phyloP scores from a whole-genome alignment of 2,888 invertebrate genomes.

The Orchestes rusci region DNA sequence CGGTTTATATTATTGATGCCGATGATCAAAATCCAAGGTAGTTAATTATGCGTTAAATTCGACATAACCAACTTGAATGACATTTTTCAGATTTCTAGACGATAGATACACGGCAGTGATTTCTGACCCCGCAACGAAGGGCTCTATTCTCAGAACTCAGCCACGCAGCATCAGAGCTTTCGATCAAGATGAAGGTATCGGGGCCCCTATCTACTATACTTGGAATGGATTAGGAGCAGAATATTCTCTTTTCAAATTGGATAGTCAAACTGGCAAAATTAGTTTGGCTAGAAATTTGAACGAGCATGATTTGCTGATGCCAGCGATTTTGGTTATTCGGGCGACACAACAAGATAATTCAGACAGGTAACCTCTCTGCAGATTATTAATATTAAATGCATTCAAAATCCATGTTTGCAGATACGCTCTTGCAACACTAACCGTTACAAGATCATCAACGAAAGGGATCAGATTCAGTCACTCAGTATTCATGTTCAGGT shows the following conservation, averaged over 20 bases:
- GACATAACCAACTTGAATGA: too few relatives aligned
- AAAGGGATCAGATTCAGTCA: slow-evolving; percentile 58
- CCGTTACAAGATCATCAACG: slow-evolving; percentile 49
- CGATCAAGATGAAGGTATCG: slow-evolving; percentile 76
- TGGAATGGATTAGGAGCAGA: slow-evolving; percentile 58
- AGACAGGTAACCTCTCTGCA: slow-evolving; percentile 54
- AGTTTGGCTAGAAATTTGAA: slow-evolving; percentile 52
- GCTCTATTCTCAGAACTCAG: slow-evolving; percentile 56
- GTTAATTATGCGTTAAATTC: neutral
- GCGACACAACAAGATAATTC: slow-evolving; percentile 71
- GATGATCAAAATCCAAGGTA: slow-evolving; percentile 86
- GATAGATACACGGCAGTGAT: slow-evolving; percentile 61
- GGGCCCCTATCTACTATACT: slow-evolving; percentile 64
- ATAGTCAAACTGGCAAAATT: slow-evolving; percentile 58
- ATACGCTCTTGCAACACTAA: slow-evolving; percentile 77
- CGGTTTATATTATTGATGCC: slow-evolving; percentile 76
- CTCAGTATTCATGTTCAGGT: slow-evolving; percentile 60
- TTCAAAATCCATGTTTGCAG: slow-evolving; percentile 17
- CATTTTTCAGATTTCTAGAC: slow-evolving; percentile 52
- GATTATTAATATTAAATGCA: neutral
- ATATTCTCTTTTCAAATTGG: slow-evolving; percentile 55
- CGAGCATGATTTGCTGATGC: slow-evolving; percentile 56
- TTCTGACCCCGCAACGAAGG: slow-evolving; percentile 57
- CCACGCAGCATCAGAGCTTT: slow-evolving; percentile 69
- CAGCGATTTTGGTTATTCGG: slow-evolving; percentile 74